Evolutionary conservation across 2,888 invertebrate genomes (phyloP), one percentile per base, ranked within the genome.

Genomic region (Caenorhabditis plicata): DNA sequence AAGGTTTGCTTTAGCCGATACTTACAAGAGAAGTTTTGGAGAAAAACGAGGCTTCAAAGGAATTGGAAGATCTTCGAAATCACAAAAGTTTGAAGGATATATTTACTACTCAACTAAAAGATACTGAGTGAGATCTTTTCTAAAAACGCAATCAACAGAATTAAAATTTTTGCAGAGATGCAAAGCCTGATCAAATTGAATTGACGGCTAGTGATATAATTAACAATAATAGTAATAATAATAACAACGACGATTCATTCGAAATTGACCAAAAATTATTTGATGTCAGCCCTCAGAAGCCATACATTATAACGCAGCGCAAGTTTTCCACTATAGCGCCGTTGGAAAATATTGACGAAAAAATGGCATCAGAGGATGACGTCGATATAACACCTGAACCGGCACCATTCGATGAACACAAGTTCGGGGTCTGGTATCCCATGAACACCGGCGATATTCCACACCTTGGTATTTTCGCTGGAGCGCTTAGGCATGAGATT

Each of bases 381-480:
- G 50, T 50, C 11, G 62, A 62, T 25, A 27, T 40, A 1, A 51
- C 55, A 27, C 52, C 51, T 8, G 49, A 52, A 15, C 55, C 55
- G 5, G 52, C 52, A 15, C 51, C 55, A 27, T 56, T 48, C 17
- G 41, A 52, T 3, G 42, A 62, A 20, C 62, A 62, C 25, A 25
- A 39, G 15, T 41, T 45, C 39, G 52, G 48, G 20, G 33, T 55
- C 3, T 62, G 62, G 62, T 62, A 62, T 38, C 62, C 62, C 3
- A 62, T 62, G 62, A 62, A 47, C n/a, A 56, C 51, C 25, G 62
- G 62, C 20, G 62, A 62, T 25, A 52, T 62, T 32, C 62, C 62
- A 5, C 62, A 62, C 36, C 32, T 62, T 20, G 56, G 56, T 13
- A 56, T 62, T 23, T 62, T 56, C 25, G 49, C 36, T n/a, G 55